A percentile compares a stretch with the other conserved stretches of the same genome.
Evolutionary conservation across 2,888 invertebrate species (phyloP).

Genomic region (Metellina segmentata): DNA sequence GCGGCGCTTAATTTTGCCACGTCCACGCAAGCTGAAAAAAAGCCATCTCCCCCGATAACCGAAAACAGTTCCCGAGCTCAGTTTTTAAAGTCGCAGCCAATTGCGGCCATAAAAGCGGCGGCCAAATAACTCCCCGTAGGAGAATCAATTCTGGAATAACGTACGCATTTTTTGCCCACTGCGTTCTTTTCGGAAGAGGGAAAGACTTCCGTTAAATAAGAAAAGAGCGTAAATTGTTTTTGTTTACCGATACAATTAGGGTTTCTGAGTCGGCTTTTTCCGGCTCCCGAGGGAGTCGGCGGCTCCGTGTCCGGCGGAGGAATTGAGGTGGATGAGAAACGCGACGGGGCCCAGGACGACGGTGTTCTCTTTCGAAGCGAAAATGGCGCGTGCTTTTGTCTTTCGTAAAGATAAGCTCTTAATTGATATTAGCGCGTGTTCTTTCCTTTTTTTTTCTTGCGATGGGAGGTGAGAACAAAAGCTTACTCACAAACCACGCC

Average conservation of each 20-base stretch:
- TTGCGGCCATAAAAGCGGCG: not conserved
- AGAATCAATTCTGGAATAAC: conserved; percentile 25
- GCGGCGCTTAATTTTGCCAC: conserved; percentile 8
- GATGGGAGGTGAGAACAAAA: not conserved
- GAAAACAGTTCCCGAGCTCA: not conserved
- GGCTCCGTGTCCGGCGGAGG: not conserved
- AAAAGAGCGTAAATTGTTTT: conserved; percentile 28
- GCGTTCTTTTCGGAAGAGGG: conserved; percentile 3
- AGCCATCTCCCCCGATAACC: not conserved
- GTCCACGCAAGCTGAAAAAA: not conserved
- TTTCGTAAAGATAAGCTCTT: not conserved
- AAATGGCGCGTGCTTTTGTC: not conserved
- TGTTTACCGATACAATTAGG: conserved; percentile 41
- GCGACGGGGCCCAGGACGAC: no score
- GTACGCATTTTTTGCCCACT: not conserved
- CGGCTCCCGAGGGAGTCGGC: not conserved
- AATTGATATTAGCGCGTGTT: not conserved
- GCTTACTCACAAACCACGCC: no score
- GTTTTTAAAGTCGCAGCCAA: conserved; percentile 24
- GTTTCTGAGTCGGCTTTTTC: not conserved
- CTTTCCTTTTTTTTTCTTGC: not conserved
- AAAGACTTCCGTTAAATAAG: conserved; percentile 2
- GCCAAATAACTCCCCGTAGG: conserved; percentile 20
- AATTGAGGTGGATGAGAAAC: no score
- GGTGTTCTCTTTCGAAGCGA: not conserved